Conservation (phyloP, 2,888 invertebrate species). For the Horisme vitalbata region DNA sequence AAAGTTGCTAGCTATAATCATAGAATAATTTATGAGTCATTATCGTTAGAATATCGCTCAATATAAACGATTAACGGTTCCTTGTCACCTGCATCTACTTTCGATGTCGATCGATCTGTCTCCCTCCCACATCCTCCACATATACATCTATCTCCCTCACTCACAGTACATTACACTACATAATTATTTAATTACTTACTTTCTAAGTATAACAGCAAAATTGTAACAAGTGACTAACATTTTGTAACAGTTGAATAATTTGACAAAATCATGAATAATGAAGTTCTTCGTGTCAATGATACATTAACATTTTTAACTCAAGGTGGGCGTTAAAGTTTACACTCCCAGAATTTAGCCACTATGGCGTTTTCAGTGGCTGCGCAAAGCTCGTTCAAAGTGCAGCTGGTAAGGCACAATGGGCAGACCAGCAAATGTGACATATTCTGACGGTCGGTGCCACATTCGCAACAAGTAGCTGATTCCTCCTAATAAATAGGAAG, state of each 20-base stretch:
- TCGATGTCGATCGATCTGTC: conserved; percentile 60
- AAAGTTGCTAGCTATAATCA: neutral
- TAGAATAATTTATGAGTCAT: neutral
- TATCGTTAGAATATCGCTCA: conserved; percentile 32
- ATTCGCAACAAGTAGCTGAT: too few species aligned
- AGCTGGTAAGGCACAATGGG: too few species aligned
- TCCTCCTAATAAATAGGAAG: too few species aligned
- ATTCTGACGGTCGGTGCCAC: too few species aligned
- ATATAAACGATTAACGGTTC: conserved; percentile 52
- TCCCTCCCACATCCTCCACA: conserved; percentile 9
- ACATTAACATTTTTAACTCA: too few species aligned
- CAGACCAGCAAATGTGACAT: too few species aligned
- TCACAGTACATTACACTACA: conserved; percentile 26
- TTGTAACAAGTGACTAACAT: conserved; percentile 12
- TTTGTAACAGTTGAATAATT: conserved; percentile 12
- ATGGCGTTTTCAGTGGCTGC: too few species aligned
- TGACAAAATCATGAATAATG: neutral
- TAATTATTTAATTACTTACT: conserved; percentile 32
- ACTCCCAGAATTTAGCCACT: too few species aligned
- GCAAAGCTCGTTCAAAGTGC: too few species aligned
- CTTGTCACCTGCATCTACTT: conserved; percentile 60
- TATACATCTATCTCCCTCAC: conserved; percentile 41
- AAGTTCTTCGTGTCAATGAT: too few species aligned
- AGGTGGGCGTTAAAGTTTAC: too few species aligned
- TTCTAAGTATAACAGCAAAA: conserved; percentile 27